These are phyloP conservation scores for Dicyema japonicum DNA, from an alignment of 1,140 invertebrate species.

Conservation along the genomic window DNA sequence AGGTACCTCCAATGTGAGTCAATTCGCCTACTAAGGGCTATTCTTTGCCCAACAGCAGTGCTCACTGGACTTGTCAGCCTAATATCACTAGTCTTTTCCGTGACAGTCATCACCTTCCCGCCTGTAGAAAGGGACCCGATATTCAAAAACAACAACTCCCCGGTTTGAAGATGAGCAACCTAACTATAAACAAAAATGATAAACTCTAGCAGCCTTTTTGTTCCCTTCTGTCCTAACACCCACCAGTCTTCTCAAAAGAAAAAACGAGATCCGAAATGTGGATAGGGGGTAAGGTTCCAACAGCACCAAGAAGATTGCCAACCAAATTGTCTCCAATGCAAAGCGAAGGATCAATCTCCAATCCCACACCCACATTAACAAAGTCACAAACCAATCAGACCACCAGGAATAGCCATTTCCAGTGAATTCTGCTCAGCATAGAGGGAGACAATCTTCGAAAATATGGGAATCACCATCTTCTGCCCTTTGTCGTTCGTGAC, in stretches of 20 bases:
- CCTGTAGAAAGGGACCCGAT: slow-evolving; percentile 93
- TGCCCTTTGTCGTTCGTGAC: slow-evolving; percentile 72
- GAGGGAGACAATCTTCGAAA: slow-evolving; percentile 77
- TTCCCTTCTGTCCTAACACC: slow-evolving; percentile 91
- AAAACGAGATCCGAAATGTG: slow-evolving; percentile 95
- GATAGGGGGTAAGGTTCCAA: slow-evolving; percentile 72
- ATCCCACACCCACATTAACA: slow-evolving; percentile 40
- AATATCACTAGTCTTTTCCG: slow-evolving; percentile 84
- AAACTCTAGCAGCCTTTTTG: slow-evolving; percentile 79
- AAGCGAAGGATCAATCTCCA: slow-evolving; percentile 85
- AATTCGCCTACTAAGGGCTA: slow-evolving; percentile 72
- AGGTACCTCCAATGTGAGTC: slow-evolving; percentile 64
- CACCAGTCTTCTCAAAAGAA: slow-evolving; percentile 58
- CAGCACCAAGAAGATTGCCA: slow-evolving; percentile 83
- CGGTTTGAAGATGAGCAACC: slow-evolving; percentile 5
- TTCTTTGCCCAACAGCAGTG: slow-evolving; percentile 88
- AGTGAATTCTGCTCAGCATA: slow-evolving; percentile 93
- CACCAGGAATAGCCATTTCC: slow-evolving; percentile 87
- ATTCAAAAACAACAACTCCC: slow-evolving; percentile 70
- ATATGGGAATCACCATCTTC: slow-evolving; percentile 70
- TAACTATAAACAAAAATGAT: slow-evolving; percentile 2
- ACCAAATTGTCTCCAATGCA: slow-evolving; percentile 87
- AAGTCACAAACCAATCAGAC: slow-evolving; percentile 41
- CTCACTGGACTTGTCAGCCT: slow-evolving; percentile 80
- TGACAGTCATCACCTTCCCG: slow-evolving; percentile 68